A percentile compares a stretch with the other conserved stretches of the same genome.
phyloP scores from a whole-genome alignment of 2,888 invertebrate species.

The Podotricha telesiphe region DNA sequence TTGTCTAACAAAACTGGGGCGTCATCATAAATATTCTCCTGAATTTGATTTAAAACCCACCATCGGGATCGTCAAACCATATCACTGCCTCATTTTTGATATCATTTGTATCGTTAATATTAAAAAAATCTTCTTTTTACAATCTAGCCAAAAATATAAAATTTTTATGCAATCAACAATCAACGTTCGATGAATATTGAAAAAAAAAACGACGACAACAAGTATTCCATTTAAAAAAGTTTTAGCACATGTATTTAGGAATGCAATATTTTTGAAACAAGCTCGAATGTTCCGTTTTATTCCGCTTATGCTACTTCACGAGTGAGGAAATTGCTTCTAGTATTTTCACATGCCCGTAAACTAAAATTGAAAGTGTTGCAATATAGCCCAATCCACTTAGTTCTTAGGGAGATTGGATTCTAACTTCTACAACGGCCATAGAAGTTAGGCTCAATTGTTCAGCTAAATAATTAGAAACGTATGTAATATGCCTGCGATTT shows the following conservation, averaged over 20 bases:
- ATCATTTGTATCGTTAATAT: too few species aligned
- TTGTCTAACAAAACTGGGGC: background rate
- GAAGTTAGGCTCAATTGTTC: constrained; percentile 26
- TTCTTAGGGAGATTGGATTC: constrained; percentile 40
- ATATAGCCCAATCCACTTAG: constrained; percentile 42
- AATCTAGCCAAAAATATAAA: too few species aligned
- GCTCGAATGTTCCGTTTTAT: constrained; percentile 24
- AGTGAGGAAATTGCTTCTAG: constrained; percentile 36
- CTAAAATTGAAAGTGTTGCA: constrained; percentile 43
- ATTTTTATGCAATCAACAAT: too few species aligned
- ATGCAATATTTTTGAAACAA: constrained; percentile 23
- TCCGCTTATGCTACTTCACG: constrained; percentile 28
- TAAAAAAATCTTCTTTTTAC: too few species aligned
- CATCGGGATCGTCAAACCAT: too few species aligned
- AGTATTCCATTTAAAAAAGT: constrained; percentile 21
- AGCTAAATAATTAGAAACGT: constrained; percentile 5
- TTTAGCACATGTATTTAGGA: constrained; percentile 4
- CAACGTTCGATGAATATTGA: background rate
- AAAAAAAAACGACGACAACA: background rate
- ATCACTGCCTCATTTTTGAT: too few species aligned
- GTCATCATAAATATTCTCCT: too few species aligned
- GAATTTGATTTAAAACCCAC: too few species aligned
- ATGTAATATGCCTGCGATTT: background rate
- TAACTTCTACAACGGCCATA: constrained; percentile 24
- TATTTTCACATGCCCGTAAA: constrained; percentile 41